Conservation (phyloP, 1,140 invertebrate genomes). For the Aleiodes sp. region DNA sequence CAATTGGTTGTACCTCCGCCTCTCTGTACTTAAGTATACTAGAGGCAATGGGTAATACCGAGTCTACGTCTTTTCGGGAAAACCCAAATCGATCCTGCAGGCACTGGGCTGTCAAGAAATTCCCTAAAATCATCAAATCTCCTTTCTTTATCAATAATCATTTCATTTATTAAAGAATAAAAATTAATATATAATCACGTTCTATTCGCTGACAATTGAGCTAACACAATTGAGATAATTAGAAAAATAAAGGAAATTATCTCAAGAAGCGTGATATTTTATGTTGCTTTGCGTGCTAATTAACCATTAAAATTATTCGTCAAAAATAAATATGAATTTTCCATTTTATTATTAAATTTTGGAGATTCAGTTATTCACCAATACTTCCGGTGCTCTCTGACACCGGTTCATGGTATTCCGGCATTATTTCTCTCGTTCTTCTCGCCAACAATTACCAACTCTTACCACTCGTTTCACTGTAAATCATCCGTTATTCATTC, state of each 20-base stretch:
- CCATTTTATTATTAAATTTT: conserved; percentile 16
- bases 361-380: conserved; percentile 39
- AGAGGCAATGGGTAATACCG: conserved; percentile 47
- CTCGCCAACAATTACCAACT: conserved; percentile 8
- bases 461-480: conserved; percentile 27
- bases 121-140: conserved; percentile 38
- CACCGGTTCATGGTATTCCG: conserved; percentile 40
- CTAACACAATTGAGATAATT: no score
- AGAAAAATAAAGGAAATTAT: neutral
- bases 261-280: neutral
- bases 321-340: neutral
- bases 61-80: conserved; percentile 48
- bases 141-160: neutral
- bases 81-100: conserved; percentile 46
- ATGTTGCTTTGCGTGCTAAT: neutral
- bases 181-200: no score
- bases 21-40: conserved; percentile 45
- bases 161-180: no score
- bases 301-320: neutral
- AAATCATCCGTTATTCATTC: conserved; percentile 35
- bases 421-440: conserved; percentile 34
- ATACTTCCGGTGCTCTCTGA: conserved; percentile 39
- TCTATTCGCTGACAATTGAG: neutral
- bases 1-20: conserved; percentile 54
- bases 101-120: conserved; percentile 41